These are phyloP conservation scores for Tamias sibiricus DNA, from an alignment of 2,113 vertebrate genomes.

Conservation along the genomic window DNA sequence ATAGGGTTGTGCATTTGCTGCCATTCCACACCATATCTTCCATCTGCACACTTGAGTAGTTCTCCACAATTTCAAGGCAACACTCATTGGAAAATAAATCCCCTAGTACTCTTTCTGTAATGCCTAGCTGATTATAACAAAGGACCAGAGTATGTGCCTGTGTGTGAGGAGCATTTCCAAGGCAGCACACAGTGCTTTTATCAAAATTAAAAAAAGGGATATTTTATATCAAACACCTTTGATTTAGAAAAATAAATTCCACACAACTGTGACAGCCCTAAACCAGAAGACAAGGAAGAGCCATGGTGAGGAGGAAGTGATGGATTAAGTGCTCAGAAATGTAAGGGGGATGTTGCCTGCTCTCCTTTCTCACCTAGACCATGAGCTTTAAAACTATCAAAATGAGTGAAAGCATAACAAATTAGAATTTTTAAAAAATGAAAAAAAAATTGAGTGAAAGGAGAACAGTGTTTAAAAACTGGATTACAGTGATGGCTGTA, in stretches of 20 bases:
- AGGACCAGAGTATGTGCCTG: not conserved
- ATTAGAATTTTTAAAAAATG: too few relatives aligned
- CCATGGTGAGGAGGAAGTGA: not conserved
- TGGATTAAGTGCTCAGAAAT: not conserved
- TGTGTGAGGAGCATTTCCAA: not conserved
- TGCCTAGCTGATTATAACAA: not conserved
- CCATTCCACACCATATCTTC: not conserved
- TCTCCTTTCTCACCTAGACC: not conserved
- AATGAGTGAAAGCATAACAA: not conserved
- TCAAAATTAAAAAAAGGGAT: slow-evolving; percentile 11
- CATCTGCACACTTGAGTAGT: not conserved
- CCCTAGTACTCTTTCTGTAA: not conserved
- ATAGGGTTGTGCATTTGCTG: not conserved
- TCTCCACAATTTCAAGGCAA: slow-evolving; percentile 5
- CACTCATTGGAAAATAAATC: slow-evolving; percentile 35
- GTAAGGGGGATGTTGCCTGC: not conserved
- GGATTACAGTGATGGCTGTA: not conserved
- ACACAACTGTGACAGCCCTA: not conserved
- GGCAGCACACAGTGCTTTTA: not conserved
- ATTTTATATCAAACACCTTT: slow-evolving; percentile 10
- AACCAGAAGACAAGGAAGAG: not conserved
- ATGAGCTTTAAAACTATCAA: not conserved
- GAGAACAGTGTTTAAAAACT: not conserved
- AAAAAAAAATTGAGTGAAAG: not conserved
- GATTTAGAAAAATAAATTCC: slow-evolving; percentile 47